Conservation (phyloP, 2,113 vertebrate species). For the Hirundichthys speculiger region DNA sequence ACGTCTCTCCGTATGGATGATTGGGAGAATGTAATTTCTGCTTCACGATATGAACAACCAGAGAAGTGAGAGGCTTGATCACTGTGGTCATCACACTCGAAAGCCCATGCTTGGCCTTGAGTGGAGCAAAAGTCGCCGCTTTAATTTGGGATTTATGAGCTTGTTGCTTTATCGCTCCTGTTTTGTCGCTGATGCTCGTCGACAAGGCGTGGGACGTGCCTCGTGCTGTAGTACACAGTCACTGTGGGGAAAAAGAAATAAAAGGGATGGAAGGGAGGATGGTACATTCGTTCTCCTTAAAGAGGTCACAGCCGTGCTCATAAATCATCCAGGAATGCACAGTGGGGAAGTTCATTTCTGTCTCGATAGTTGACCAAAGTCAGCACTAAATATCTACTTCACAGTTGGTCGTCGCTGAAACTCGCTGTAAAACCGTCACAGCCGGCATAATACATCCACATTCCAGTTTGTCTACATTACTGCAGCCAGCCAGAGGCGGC, state of each 20-base stretch:
- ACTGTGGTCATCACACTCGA: constrained; percentile 22
- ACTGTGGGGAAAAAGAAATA: not conserved
- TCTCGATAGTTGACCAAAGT: too few species aligned
- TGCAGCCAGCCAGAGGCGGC: not conserved
- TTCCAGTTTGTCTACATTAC: not conserved
- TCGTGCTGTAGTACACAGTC: not conserved
- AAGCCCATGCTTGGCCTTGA: constrained; percentile 36
- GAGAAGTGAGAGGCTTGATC: constrained; percentile 44
- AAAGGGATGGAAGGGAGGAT: not conserved
- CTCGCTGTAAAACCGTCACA: not conserved
- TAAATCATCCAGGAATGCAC: not conserved
- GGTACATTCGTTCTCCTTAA: constrained; percentile 10
- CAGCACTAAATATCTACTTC: too few species aligned
- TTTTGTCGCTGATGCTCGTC: constrained; percentile 20
- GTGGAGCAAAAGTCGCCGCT: constrained; percentile 39
- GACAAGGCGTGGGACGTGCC: not conserved
- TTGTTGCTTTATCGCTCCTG: constrained; percentile 20
- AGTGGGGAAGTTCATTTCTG: not conserved
- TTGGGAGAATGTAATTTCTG: constrained; percentile 4
- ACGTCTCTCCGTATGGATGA: too few species aligned
- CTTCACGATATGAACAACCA: constrained; percentile 26
- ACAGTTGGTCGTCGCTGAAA: not conserved
- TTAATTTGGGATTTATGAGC: constrained; percentile 48
- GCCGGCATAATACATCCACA: not conserved
- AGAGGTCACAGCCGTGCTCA: constrained; percentile 15